These are phyloP conservation scores for Myrmophylax atrothorax DNA, from an alignment of 2,113 vertebrate genomes.

Conservation along the genomic window DNA sequence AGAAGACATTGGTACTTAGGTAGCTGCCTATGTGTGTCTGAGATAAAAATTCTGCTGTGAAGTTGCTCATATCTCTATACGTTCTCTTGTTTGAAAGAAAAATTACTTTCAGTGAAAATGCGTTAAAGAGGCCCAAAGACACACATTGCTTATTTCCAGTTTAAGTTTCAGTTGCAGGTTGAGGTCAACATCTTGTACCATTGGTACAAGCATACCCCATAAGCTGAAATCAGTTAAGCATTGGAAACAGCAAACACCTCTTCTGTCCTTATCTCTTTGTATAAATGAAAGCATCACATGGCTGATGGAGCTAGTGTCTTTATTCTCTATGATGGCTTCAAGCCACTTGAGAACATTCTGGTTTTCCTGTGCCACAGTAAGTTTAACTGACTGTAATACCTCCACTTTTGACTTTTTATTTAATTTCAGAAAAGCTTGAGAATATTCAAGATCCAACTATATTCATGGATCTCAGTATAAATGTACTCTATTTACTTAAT, in stretches of 20 bases:
- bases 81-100: not conserved
- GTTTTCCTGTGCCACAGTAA: not conserved
- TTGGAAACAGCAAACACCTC: not conserved
- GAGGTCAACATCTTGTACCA: not conserved
- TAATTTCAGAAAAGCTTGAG: not conserved
- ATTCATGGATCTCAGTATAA: not conserved
- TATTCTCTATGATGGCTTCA: not conserved
- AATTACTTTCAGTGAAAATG: not conserved
- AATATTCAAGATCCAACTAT: not conserved
- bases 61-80: not conserved
- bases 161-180: not conserved
- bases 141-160: not conserved
- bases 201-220: not conserved
- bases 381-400: not conserved
- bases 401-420: not conserved
- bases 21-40: not conserved
- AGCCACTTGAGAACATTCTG: not conserved
- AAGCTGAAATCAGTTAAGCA: not conserved
- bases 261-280: not conserved
- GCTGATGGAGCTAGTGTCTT: not conserved
- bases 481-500: not conserved
- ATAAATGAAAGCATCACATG: not conserved
- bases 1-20: not conserved
- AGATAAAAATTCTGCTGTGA: not conserved
- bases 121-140: not conserved